Percentiles rank a stretch among this genome's conserved stretches.
These are phyloP conservation scores for Monochamus saltuarius DNA, from an alignment of 1,140 invertebrate species.

Conservation along the genomic window DNA sequence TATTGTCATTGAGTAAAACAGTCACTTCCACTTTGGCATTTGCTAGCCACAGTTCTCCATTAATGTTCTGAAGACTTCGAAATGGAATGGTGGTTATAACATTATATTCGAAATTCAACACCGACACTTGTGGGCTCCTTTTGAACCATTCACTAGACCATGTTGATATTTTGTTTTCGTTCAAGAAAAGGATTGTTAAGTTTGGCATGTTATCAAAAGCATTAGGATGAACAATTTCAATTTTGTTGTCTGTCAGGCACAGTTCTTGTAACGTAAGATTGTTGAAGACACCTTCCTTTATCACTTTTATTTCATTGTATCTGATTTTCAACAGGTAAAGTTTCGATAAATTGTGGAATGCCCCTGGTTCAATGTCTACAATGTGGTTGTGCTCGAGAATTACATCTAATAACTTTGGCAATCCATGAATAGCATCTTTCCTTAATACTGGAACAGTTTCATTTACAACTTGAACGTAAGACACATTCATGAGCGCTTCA, in stretches of 20 bases:
- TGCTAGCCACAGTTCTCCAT: constrained; percentile 34
- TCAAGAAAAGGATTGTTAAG: constrained; percentile 38
- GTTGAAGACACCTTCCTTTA: constrained; percentile 45
- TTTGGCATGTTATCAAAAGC: constrained; percentile 46
- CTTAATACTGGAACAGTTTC: constrained; percentile 43
- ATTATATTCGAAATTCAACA: constrained; percentile 45
- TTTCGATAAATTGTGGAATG: constrained; percentile 42
- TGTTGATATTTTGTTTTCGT: constrained; percentile 40
- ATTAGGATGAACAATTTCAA: constrained; percentile 38
- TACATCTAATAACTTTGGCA: constrained; percentile 41
- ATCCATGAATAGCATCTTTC: constrained; percentile 39
- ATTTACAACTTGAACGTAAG: constrained; percentile 43
- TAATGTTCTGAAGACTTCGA: constrained; percentile 39
- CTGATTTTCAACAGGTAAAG: constrained; percentile 40
- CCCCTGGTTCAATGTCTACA: constrained; percentile 38
- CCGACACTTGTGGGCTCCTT: constrained; percentile 37
- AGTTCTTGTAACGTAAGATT: constrained; percentile 40
- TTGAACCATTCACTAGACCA: constrained; percentile 45
- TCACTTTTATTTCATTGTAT: constrained; percentile 40
- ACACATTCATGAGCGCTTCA: constrained; percentile 39
- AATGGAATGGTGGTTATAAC: constrained; percentile 36
- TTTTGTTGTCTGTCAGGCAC: constrained; percentile 42
- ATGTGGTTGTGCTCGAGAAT: constrained; percentile 43
- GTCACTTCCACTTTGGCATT: constrained; percentile 39
- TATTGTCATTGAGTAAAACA: constrained; percentile 43